These are phyloP conservation scores for Rhodophaea formosa DNA, from an alignment of 2,888 invertebrate species.

Conservation along the genomic window DNA sequence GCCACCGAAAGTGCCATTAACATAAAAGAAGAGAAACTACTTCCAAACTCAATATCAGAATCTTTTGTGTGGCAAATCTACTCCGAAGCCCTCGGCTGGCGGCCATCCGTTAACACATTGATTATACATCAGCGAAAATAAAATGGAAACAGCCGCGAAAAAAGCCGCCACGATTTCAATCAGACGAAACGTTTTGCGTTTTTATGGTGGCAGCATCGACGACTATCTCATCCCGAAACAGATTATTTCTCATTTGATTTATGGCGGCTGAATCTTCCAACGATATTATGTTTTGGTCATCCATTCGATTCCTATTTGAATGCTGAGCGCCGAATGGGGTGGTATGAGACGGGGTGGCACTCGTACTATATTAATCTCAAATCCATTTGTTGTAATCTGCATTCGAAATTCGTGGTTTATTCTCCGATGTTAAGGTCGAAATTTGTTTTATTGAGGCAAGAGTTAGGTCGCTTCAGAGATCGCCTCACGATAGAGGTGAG, in stretches of 20 bases:
- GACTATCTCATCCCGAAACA: slow-evolving; percentile 80
- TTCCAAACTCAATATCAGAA: slow-evolving; percentile 78
- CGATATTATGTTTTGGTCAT: slow-evolving; percentile 82
- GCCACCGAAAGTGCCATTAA: slow-evolving; percentile 73
- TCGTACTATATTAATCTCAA: slow-evolving; percentile 81
- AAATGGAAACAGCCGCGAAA: slow-evolving; percentile 72
- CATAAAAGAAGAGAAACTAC: slow-evolving; percentile 77
- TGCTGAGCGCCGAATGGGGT: slow-evolving; percentile 78
- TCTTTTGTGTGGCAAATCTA: slow-evolving; percentile 79
- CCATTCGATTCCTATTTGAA: slow-evolving; percentile 82
- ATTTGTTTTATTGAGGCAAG: slow-evolving; percentile 60
- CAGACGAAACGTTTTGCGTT: slow-evolving; percentile 81
- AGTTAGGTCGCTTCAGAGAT: slow-evolving; percentile 79
- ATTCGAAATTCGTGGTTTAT: slow-evolving; percentile 61
- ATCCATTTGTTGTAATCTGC: slow-evolving; percentile 79
- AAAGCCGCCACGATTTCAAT: slow-evolving; percentile 78
- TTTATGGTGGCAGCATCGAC: slow-evolving; percentile 75
- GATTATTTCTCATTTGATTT: slow-evolving; percentile 83
- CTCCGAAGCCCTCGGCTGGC: slow-evolving; percentile 64
- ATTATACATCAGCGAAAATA: slow-evolving; percentile 80
- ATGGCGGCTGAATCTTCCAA: slow-evolving; percentile 79
- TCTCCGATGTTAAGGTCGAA: slow-evolving; percentile 55
- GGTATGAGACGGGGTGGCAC: slow-evolving; percentile 77
- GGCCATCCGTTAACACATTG: slow-evolving; percentile 80
- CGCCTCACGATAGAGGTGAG: slow-evolving; percentile 78